phyloP scores from a whole-genome alignment of 2,888 invertebrate genomes.

The Luperina testacea region DNA sequence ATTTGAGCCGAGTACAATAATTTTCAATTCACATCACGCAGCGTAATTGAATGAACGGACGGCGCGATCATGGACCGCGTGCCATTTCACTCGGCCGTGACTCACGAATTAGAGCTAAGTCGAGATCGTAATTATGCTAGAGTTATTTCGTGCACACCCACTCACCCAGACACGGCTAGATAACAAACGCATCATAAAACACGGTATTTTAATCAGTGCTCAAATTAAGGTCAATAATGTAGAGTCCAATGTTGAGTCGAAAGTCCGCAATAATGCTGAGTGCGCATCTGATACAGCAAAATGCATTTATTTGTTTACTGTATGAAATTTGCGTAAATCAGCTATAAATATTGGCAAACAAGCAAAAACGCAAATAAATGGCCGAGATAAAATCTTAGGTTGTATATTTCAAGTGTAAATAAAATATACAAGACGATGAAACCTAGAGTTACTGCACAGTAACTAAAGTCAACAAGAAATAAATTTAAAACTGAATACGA shows the following conservation, averaged over 20 bases:
- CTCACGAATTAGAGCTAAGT: constrained; percentile 89
- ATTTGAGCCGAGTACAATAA: constrained; percentile 75
- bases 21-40: constrained; percentile 85
- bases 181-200: constrained; percentile 78
- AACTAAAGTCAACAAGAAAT: constrained; percentile 21
- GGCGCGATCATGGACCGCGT: constrained; percentile 81
- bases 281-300: constrained; percentile 49
- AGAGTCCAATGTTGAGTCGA: constrained; percentile 61
- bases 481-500: constrained; percentile 41
- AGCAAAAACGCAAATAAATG: constrained; percentile 42
- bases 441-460: constrained; percentile 29
- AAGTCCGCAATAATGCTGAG: constrained; percentile 60
- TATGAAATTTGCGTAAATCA: constrained; percentile 56
- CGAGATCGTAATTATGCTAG: constrained; percentile 86
- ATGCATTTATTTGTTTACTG: constrained; percentile 52
- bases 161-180: constrained; percentile 74
- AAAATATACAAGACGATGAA: constrained; percentile 47
- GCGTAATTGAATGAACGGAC: constrained; percentile 83
- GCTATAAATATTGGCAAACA: constrained; percentile 63
- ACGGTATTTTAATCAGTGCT: constrained; percentile 79
- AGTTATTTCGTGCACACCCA: constrained; percentile 86
- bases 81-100: constrained; percentile 88
- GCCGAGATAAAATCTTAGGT: constrained; percentile 37
- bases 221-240: constrained; percentile 81
- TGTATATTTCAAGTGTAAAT: constrained; percentile 52